Base-by-base conservation (phyloP, 1,140 invertebrate genomes). In the Drosophila pallidifrons region DNA sequence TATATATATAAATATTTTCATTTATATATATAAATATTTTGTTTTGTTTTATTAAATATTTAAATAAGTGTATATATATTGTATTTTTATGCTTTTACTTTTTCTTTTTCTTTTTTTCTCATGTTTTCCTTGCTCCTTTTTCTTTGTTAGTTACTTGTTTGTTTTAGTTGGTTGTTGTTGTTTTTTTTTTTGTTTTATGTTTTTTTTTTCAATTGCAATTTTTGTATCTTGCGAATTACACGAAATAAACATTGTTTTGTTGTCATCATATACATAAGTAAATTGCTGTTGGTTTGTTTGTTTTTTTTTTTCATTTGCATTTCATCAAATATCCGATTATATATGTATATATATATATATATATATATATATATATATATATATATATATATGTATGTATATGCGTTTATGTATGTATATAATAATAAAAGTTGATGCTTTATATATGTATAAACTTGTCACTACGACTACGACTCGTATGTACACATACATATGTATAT, bases 11-110 rank as follows among this genome's bases (percentile, higher is more conserved):
- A 59, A 67, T 52, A 30, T 38, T 28, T 68, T 61, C 49, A 11
- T 59, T 60, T 72, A 54, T 69, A 47, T 60, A 77, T 67, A 81
- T 73, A 66, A 66, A 69, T 66, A 49, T 67, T 69, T 47, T 68
- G 30, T 47, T 69, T 45, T 58, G 57, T 75, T 58, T 69, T 72
- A 64, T 86, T 81, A 75, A 77, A 82, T 87, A 79, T 87, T 79
- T 79, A 87, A 87, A 71, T 87, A 87, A 82, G 76, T 86, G 82
- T 87, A 86, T 86, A 87, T 86, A 79, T 87, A 80, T 87, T 82
- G 58, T 83, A 58, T 82, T 67, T 55, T 57, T 73, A 66, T 74
- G 28, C 46, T 67, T 20, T 67, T 20, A 52, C 45, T 67, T 54
- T 41, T 41, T 28, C 6, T 64, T 35, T 58, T 71, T 72, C 66